Percentiles rank a stretch among this genome's conserved stretches.
phyloP scores from a whole-genome alignment of 2,888 invertebrate species.

The Acronicta aceris region DNA sequence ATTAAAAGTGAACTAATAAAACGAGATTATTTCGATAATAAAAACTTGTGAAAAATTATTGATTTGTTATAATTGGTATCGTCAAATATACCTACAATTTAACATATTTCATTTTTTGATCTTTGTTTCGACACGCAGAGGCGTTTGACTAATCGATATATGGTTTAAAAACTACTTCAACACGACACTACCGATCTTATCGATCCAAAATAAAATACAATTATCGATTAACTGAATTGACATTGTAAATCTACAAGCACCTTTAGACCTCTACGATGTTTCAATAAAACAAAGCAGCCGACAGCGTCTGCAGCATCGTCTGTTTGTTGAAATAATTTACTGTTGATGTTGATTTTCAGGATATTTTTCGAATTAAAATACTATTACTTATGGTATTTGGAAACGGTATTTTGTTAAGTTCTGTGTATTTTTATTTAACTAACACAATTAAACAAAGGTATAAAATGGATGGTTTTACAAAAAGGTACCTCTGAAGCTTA shows the following conservation, averaged over 20 bases:
- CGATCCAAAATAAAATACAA: conserved; percentile 43
- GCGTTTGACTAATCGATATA: conserved; percentile 46
- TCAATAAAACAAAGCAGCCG: conserved; percentile 1
- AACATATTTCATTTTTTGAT: conserved; percentile 28
- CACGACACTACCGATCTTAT: conserved; percentile 36
- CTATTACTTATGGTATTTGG: too few relatives aligned
- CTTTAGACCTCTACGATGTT: conserved; percentile 23
- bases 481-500: too few relatives aligned
- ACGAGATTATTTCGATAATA: conserved; percentile 23
- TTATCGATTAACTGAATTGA: conserved; percentile 35
- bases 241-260: conserved; percentile 16
- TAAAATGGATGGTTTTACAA: not conserved
- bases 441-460: not conserved
- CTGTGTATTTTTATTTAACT: too few relatives aligned
- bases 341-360: too few relatives aligned
- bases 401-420: too few relatives aligned
- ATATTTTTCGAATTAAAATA: too few relatives aligned
- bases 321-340: not conserved
- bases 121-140: conserved; percentile 36
- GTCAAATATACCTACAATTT: conserved; percentile 35
- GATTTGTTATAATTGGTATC: conserved; percentile 44
- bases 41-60: conserved; percentile 41
- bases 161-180: conserved; percentile 25
- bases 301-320: conserved; percentile 1
- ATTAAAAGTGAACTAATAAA: conserved; percentile 43